A percentile compares a stretch with the other conserved stretches of the same genome.
Evolutionary conservation across 2,113 vertebrate genomes (phyloP).

Genomic region (Salvelinus fontinalis): DNA sequence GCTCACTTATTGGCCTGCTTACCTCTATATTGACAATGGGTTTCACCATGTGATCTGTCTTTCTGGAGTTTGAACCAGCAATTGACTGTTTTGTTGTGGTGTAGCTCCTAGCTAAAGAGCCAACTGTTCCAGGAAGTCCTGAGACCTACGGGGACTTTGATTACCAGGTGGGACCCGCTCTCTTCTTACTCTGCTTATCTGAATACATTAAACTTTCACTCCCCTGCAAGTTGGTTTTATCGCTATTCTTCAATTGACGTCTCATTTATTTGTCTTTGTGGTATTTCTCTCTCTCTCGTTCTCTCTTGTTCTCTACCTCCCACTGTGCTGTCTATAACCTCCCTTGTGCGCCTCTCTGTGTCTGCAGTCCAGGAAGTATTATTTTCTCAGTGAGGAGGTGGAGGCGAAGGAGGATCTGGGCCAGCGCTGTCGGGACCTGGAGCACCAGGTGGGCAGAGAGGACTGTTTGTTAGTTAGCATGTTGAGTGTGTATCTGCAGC

Average conservation of each 20-base stretch:
- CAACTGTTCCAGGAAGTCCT: conserved; percentile 70
- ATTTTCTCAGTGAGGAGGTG: conserved; percentile 85
- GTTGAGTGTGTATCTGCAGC: conserved; percentile 12
- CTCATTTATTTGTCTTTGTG: conserved; percentile 9
- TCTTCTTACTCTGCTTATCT: neutral
- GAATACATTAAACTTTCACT: neutral
- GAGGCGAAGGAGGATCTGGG: conserved; percentile 76
- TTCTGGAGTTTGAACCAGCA: neutral
- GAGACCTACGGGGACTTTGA: conserved; percentile 87
- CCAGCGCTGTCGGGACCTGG: conserved; percentile 79
- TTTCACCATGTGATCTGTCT: conserved; percentile 22
- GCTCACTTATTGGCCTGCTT: conserved; percentile 19
- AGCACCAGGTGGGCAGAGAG: conserved; percentile 80
- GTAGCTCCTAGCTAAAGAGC: conserved; percentile 84
- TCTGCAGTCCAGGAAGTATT: conserved; percentile 87
- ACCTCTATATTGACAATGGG: neutral
- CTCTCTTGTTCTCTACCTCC: conserved; percentile 5
- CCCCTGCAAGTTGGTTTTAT: neutral
- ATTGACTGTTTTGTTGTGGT: conserved; percentile 23
- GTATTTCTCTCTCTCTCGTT: conserved; percentile 1
- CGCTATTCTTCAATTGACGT: neutral
- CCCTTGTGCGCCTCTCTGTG: conserved; percentile 1
- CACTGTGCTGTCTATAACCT: conserved; percentile 10
- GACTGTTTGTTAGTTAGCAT: neutral
- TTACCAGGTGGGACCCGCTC: conserved; percentile 77